Base-by-base conservation (phyloP, 2,888 invertebrate species). In the Chloroclysta siterata region DNA sequence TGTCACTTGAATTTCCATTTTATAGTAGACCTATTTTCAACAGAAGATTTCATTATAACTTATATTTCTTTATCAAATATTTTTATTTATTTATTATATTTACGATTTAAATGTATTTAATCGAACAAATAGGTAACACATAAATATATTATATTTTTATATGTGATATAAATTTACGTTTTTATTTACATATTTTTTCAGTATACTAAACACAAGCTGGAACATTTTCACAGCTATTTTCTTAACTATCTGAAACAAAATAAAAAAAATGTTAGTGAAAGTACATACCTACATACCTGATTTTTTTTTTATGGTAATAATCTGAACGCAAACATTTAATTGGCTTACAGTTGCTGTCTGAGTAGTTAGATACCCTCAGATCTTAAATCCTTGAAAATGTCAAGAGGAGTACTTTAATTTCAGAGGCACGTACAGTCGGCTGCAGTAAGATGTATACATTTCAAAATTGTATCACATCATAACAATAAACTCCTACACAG, bases 211-310 rank as follows among this genome's bases (percentile, higher is more conserved):
- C 39, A 48, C 28, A 13, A 33, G 8, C 17, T 46, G 74, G 74
- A 72, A 55, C 36, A 74, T 76, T 76, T 73, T 73, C 69, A 69
- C 67, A 54, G 74, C 68, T 76, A 71, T 79, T 71, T 73, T 60
- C 66, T 74, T 83, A 83, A 80, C 79, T 82, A 84, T 85, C 88
- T 88, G 88, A 69, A 88, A 88, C 83, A 87, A 81, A 68, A 53
- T 17, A 41, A 53, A 15, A 15, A 6, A 17, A 17, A 15, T 14
- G 8, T 33, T 33, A 7, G 5, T 33, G 4, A 33, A 33, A 7
- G 33, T 8, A 7, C 8, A n/a, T n/a, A n/a, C n/a, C n/a, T n/a
- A n/a, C n/a, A n/a, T n/a, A n/a, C n/a, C n/a, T n/a, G n/a, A n/a
- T n/a, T n/a, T n/a, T 7, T 33, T 33, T 5, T 7, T 33, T 5